These are phyloP conservation scores for Anisognathus igniventris DNA, from an alignment of 2,797 vertebrate genomes.

Conservation along the genomic window DNA sequence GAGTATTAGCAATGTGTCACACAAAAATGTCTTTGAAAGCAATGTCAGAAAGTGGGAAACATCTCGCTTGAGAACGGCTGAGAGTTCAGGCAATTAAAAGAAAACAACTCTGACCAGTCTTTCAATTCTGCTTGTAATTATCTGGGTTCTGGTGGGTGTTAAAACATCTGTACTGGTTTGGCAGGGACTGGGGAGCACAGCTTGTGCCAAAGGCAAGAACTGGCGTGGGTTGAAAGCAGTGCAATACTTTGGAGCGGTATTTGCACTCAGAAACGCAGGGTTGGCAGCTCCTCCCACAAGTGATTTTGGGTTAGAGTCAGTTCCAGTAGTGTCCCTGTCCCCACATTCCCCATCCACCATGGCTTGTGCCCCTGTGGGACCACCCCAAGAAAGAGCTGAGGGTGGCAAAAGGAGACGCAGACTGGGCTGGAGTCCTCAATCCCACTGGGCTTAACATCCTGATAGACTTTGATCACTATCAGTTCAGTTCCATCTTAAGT, in stretches of 20 bases:
- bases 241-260: neutral
- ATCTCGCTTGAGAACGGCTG: neutral
- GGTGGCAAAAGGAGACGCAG: neutral
- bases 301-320: neutral
- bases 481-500: neutral
- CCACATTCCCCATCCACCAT: neutral
- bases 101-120: neutral
- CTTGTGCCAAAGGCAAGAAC: conserved; percentile 21
- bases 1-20: neutral
- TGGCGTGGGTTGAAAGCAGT: conserved; percentile 25
- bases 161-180: conserved; percentile 70
- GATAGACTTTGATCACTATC: neutral
- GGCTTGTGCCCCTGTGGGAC: rapidly evolving
- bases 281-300: neutral
- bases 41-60: neutral
- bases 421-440: neutral
- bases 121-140: conserved; percentile 44
- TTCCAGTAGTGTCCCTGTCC: neutral
- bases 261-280: neutral
- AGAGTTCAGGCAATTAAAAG: conserved; percentile 22
- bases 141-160: conserved; percentile 25
- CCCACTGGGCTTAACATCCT: neutral
- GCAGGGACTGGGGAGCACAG: neutral
- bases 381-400: neutral
- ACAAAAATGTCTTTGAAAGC: conserved; percentile 37